Evolutionary conservation across 2,113 vertebrate species (phyloP).

Genomic region (Lonchura striata): DNA sequence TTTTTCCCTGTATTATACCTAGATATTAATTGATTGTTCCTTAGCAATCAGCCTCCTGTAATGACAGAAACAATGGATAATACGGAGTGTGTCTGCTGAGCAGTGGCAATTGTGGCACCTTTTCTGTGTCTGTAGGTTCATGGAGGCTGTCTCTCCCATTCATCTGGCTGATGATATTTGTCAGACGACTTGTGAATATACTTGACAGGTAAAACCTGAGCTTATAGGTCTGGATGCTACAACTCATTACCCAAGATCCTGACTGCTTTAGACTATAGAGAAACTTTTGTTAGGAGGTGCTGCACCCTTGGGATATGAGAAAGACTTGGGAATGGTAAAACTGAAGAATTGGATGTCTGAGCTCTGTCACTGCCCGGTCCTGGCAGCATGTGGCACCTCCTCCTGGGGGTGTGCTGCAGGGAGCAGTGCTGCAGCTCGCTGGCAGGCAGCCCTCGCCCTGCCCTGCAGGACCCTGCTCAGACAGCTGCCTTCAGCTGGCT

Average conservation of each 20-base stretch:
- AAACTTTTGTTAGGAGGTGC: background rate
- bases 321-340: background rate
- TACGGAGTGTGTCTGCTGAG: background rate
- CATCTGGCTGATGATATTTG: background rate
- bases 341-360: background rate
- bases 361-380: accelerated
- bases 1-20: background rate
- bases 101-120: background rate
- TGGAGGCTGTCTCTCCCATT: background rate
- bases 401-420: background rate
- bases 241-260: background rate
- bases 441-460: background rate
- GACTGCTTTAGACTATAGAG: background rate
- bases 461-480: no score
- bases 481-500: background rate
- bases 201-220: background rate
- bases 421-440: background rate
- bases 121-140: background rate
- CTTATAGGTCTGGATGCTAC: background rate
- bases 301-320: background rate
- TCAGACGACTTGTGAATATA: background rate
- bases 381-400: accelerated
- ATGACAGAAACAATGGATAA: background rate
- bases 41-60: background rate
- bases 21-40: background rate